Evolutionary conservation across 2,888 invertebrate genomes (phyloP).

Genomic region (Calameuta pallipes): DNA sequence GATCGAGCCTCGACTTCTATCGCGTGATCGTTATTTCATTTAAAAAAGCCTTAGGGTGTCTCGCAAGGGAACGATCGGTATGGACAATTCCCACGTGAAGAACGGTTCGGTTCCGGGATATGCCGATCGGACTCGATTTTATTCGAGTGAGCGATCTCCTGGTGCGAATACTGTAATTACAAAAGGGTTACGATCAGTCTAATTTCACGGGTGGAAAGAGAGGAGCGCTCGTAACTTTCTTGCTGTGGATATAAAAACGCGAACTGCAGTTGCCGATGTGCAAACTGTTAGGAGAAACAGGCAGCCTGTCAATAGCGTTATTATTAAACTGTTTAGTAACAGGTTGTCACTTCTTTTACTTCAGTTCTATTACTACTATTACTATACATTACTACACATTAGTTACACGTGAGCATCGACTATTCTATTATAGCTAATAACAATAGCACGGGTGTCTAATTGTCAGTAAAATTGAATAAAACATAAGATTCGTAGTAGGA

Average conservation of each 20-base stretch:
- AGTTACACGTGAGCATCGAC: not conserved
- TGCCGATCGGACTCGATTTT: not conserved
- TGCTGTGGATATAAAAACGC: not conserved
- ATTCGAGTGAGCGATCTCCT: not conserved
- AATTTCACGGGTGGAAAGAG: not conserved
- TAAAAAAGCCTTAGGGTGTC: not conserved
- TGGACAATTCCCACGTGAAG: not conserved
- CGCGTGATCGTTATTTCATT: not conserved
- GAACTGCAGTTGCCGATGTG: not conserved
- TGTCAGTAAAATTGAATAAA: not conserved
- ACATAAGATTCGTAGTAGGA: not conserved
- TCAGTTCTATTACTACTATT: not conserved
- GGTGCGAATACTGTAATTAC: not conserved
- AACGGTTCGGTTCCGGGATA: not conserved
- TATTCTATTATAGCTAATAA: not conserved
- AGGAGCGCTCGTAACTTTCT: not conserved
- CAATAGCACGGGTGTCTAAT: not conserved
- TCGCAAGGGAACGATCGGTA: not conserved
- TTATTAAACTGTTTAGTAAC: not conserved
- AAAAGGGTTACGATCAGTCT: not conserved
- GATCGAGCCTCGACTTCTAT: not conserved
- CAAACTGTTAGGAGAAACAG: not conserved
- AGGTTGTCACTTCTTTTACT: not conserved
- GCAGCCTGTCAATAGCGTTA: not conserved
- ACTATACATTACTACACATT: no score